Conservation (phyloP, 2,113 vertebrate species). For the Canis aureus region DNA sequence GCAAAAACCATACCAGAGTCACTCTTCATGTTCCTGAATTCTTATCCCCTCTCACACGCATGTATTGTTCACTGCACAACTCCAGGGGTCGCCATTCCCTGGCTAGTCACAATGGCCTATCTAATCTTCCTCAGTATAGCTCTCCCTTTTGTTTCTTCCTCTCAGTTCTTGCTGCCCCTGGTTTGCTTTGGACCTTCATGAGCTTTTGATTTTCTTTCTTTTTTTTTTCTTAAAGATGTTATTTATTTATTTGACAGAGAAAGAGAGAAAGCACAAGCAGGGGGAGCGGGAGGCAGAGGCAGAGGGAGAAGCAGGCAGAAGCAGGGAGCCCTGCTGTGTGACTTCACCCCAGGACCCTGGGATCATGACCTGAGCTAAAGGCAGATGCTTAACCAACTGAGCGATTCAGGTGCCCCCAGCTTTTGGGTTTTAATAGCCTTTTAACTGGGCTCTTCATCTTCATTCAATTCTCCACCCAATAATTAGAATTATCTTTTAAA, state of each 20-base stretch:
- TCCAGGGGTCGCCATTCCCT: neutral
- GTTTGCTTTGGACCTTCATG: neutral
- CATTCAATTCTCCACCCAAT: neutral
- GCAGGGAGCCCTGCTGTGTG: too few relatives aligned
- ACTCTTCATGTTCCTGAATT: neutral
- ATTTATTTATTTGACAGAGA: too few relatives aligned
- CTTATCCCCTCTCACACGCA: neutral
- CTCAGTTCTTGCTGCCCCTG: neutral
- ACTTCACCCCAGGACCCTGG: too few relatives aligned
- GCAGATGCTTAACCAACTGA: too few relatives aligned
- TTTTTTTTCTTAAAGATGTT: too few relatives aligned
- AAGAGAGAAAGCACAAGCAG: too few relatives aligned
- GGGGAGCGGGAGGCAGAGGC: too few relatives aligned
- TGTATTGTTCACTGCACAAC: neutral
- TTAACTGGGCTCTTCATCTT: neutral
- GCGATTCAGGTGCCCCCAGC: neutral
- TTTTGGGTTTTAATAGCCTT: slow-evolving; percentile 8
- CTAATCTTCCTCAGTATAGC: neutral
- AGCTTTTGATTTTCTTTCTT: neutral
- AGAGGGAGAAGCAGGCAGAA: too few relatives aligned
- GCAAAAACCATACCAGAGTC: neutral
- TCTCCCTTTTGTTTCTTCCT: neutral
- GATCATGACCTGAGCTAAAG: too few relatives aligned
- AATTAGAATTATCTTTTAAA: slow-evolving; percentile 13
- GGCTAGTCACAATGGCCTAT: neutral